Conservation (phyloP, 30 jellyfish, hydroid and myxozoan genomes). For the Aurelia coerulea region DNA sequence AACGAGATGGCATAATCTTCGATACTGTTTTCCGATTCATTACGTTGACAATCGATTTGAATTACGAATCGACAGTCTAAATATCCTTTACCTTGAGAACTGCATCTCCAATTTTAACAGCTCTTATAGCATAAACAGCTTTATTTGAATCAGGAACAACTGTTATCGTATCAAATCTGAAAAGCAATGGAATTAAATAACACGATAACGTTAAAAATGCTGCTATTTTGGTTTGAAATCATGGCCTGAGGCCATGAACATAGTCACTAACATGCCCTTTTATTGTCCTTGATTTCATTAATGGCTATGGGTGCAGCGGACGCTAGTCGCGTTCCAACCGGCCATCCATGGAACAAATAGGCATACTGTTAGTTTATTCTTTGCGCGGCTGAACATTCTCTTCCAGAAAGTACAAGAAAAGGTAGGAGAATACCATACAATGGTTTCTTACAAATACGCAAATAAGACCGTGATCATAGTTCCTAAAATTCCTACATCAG, state of each 20-base stretch:
- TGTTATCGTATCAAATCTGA: conserved; percentile 70
- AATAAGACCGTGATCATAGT: too few species aligned
- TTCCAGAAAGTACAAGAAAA: too few species aligned
- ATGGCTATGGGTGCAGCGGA: conserved; percentile 78
- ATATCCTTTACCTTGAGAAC: conserved; percentile 68
- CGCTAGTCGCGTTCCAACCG: conserved; percentile 82
- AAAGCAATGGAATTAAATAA: not conserved
- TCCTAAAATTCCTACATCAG: too few species aligned
- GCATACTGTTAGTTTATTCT: conserved; percentile 82
- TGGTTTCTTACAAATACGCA: too few species aligned
- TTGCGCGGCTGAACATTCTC: conserved; percentile 2
- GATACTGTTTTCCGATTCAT: too few species aligned
- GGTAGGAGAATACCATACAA: too few species aligned
- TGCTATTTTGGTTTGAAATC: too few species aligned
- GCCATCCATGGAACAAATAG: conserved; percentile 98
- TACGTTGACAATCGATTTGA: too few species aligned
- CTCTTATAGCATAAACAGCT: conserved; percentile 55
- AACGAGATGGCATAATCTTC: too few species aligned
- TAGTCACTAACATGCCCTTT: too few species aligned
- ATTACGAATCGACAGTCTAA: too few species aligned
- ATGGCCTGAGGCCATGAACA: too few species aligned
- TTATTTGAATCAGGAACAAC: conserved; percentile 72
- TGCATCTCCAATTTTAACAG: conserved; percentile 81
- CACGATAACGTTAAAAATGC: not conserved
- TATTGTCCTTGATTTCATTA: conserved; percentile 8